phyloP scores from a whole-genome alignment of 2,888 invertebrate species.

The Mesochorus sp. region DNA sequence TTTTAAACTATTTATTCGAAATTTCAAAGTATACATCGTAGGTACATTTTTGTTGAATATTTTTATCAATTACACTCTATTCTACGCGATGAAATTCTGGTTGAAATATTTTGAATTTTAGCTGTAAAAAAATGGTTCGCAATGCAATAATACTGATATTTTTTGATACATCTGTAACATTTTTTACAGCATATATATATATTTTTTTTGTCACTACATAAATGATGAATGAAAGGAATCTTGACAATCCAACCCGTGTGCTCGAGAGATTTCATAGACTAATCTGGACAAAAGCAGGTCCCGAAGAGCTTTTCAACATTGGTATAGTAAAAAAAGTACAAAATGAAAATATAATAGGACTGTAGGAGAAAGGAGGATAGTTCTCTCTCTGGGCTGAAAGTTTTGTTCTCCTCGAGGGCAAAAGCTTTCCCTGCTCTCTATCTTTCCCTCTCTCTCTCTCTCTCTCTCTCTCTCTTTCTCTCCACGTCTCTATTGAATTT shows the following conservation, averaged over 20 bases:
- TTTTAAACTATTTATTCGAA: no score
- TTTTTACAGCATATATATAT: background rate
- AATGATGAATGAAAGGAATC: constrained; percentile 5
- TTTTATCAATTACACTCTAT: no score
- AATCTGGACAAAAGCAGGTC: constrained; percentile 20
- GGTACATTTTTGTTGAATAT: no score
- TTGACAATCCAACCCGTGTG: background rate
- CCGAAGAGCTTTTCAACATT: constrained; percentile 21
- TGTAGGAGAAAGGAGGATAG: background rate
- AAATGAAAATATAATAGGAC: constrained; percentile 27
- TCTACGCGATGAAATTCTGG: no score
- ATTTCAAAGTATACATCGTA: no score
- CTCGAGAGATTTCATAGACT: constrained; percentile 10
- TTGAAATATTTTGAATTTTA: no score
- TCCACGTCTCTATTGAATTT: constrained; percentile 40
- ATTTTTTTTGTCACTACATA: background rate
- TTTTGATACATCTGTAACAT: background rate
- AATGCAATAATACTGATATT: no score
- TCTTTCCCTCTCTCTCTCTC: background rate
- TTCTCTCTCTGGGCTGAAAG: background rate
- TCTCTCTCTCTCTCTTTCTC: background rate
- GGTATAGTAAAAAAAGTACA: constrained; percentile 1
- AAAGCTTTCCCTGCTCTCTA: constrained; percentile 10
- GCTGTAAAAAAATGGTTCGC: no score
- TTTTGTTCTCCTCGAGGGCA: constrained; percentile 23